phyloP scores from a whole-genome alignment of 2,113 vertebrate species.

The Choloepus hoffmanni region DNA sequence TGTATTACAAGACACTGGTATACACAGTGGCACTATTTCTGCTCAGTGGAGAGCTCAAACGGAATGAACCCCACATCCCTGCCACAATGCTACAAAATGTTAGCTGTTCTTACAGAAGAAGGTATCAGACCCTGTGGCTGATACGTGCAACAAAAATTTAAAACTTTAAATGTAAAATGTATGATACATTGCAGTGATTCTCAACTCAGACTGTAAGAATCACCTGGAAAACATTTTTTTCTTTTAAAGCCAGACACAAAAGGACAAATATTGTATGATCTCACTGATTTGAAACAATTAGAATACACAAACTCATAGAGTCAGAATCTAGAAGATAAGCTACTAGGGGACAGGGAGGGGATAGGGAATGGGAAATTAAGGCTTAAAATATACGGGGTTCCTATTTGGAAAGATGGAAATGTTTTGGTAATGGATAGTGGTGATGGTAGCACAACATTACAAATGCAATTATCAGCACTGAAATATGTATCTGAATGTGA shows the following conservation, averaged over 20 bases:
- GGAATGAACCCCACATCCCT: conserved; percentile 1
- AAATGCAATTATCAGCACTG: too few species aligned
- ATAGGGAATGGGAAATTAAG: too few species aligned
- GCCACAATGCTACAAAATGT: conserved; percentile 15
- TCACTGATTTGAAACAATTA: too few species aligned
- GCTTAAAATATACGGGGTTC: too few species aligned
- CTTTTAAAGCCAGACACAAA: neutral
- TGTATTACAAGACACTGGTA: conserved; percentile 79
- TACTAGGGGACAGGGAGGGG: too few species aligned
- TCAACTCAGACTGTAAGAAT: neutral
- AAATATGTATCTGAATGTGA: too few species aligned
- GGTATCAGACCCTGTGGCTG: neutral
- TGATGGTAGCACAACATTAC: too few species aligned
- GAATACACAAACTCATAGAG: too few species aligned
- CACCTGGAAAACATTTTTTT: neutral
- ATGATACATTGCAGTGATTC: neutral
- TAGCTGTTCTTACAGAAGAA: neutral
- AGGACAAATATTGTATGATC: too few species aligned
- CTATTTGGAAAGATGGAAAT: too few species aligned
- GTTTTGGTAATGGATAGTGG: too few species aligned
- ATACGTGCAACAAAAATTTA: conserved; percentile 21
- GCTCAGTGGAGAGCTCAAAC: conserved; percentile 38
- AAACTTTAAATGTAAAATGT: neutral
- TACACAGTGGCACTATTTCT: neutral
- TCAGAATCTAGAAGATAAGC: too few species aligned